Evolutionary conservation across 2,797 vertebrate species (phyloP).

Genomic region (Fringilla coelebs): DNA sequence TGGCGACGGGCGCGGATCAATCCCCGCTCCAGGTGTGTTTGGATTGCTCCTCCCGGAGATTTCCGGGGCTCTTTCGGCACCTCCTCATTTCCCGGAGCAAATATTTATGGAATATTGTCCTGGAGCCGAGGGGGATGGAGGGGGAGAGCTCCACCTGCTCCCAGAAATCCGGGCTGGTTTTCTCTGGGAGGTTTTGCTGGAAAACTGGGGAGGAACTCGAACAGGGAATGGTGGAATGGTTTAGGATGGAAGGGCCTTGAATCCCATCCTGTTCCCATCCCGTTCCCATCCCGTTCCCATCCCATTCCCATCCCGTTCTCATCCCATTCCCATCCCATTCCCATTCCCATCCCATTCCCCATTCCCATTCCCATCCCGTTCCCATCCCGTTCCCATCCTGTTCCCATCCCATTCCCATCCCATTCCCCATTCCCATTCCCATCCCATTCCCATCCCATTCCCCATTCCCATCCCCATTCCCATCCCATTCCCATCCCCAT

Average conservation of each 20-base stretch:
- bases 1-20: background rate
- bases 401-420: background rate
- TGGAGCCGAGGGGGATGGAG: fast-evolving
- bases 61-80: conserved; percentile 40
- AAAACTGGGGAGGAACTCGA: background rate
- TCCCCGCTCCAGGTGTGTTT: background rate
- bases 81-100: conserved; percentile 28
- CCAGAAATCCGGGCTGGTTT: fast-evolving
- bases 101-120: conserved; percentile 3
- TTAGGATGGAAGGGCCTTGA: background rate
- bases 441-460: background rate
- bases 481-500: too few relatives aligned
- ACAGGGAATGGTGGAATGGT: fast-evolving
- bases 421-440: too few relatives aligned
- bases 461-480: background rate
- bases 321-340: too few relatives aligned
- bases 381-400: too few relatives aligned
- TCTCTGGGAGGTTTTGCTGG: fast-evolving
- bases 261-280: background rate
- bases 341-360: background rate
- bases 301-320: background rate
- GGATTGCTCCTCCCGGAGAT: conserved; percentile 16
- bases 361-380: too few relatives aligned
- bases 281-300: background rate
- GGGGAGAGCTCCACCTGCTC: background rate